These are phyloP conservation scores for Drosophila kohkoa DNA, from an alignment of 1,140 invertebrate species.

Conservation along the genomic window DNA sequence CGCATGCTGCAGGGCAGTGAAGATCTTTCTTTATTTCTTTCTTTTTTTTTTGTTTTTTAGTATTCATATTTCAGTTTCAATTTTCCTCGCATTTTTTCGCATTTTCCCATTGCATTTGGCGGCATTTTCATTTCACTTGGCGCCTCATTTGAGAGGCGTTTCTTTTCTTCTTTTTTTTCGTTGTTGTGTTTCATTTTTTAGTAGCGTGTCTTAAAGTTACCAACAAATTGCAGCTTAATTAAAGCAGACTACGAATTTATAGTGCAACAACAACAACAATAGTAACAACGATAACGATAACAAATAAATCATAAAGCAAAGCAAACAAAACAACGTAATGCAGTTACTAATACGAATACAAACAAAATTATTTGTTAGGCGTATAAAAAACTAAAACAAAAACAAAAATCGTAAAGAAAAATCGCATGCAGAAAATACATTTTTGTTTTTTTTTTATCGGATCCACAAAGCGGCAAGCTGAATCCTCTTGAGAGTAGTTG, in stretches of 20 bases:
- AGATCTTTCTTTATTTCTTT: constrained; percentile 33
- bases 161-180: not conserved
- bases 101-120: constrained; percentile 34
- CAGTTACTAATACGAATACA: constrained; percentile 17
- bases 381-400: constrained; percentile 10
- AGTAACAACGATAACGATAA: constrained; percentile 22
- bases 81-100: constrained; percentile 8
- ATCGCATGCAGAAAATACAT: constrained; percentile 17
- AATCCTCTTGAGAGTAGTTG: constrained; percentile 18
- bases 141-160: constrained; percentile 40
- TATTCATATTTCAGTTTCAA: constrained; percentile 5
- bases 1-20: constrained; percentile 66
- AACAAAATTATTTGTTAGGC: constrained; percentile 40
- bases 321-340: constrained; percentile 32
- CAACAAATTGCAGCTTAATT: constrained; percentile 55
- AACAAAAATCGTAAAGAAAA: not conserved
- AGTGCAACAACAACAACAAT: constrained; percentile 37
- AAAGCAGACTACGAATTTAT: constrained; percentile 47
- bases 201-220: constrained; percentile 49
- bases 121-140: constrained; percentile 42
- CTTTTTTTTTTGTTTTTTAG: no score
- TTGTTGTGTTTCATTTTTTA: constrained; percentile 38
- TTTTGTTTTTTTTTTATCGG: constrained; percentile 1
- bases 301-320: constrained; percentile 34
- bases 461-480: constrained; percentile 29